Base-by-base conservation (phyloP, 2,113 vertebrate species). In the Nycticryphes semicollaris region DNA sequence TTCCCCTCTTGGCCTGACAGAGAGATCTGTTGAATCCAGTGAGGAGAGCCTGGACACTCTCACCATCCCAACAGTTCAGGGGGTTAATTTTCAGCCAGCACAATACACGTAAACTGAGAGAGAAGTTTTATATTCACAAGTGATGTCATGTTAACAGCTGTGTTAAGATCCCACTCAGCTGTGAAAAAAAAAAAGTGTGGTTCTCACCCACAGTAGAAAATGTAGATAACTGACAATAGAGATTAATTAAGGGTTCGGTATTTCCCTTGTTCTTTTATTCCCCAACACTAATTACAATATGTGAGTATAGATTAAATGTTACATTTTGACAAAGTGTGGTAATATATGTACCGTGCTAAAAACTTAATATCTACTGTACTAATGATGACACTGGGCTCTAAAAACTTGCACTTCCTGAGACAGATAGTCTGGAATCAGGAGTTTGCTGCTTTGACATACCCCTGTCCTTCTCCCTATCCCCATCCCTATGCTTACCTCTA, bases 231-330 rank as follows among this genome's bases (percentile, higher is more conserved):
- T 94, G 80, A 95, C 91, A 96, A 84, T 33, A 62, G 76, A 45
- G 35, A 97, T 94, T 87, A 95, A 97, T 90, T 97, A 97, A 83
- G 79, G 73, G 83, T 75, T 97, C 89, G 28, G 14, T 83, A 93
- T 87, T 89, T 95, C 86, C 79, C 82, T 87, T 89, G 83, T 89
- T 88, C 95, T 96, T 95, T 95, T 90, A 78, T 94, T 97, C 57
- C 82, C 25, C 8, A 51, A 81, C 66, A 83, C 84, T 98, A 97
- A 97, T 96, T 97, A 66, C 82, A 93, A 31, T 88, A 63, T 69
- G 56, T 89, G 94, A 92, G 72, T 96, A 94, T 96, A 97, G 96
- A 93, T 87, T 94, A 95, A 96, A 91, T 76, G 70, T 57, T 94
- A 83, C 79, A 66, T 91, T 96, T 93, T 93, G 67, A 96, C 76